Conservation (phyloP, 2,888 invertebrate genomes). For the Synanthedon andrenaeformis region DNA sequence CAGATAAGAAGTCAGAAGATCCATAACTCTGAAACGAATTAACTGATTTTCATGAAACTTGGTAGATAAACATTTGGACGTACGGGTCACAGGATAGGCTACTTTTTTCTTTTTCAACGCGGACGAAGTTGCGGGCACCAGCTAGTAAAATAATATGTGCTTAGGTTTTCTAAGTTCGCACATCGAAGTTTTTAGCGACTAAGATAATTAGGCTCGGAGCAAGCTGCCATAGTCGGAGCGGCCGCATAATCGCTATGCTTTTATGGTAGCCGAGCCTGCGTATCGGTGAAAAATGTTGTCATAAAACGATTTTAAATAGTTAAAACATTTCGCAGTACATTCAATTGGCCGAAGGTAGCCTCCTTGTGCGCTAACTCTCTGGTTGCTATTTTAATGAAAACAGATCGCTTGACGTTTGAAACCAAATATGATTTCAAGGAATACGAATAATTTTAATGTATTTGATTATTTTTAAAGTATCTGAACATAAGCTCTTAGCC, state of each 20-base stretch:
- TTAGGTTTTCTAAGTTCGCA: conserved; percentile 35
- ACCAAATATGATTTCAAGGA: too few relatives aligned
- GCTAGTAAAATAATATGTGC: background rate
- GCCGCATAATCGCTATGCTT: conserved; percentile 51
- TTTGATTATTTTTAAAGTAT: too few relatives aligned
- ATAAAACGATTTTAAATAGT: conserved; percentile 53
- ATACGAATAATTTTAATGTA: too few relatives aligned
- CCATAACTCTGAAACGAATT: too few relatives aligned
- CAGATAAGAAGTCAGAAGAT: too few relatives aligned
- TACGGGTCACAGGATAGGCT: too few relatives aligned
- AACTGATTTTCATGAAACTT: too few relatives aligned
- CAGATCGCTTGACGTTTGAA: background rate
- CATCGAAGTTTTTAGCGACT: conserved; percentile 40
- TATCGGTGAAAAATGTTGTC: conserved; percentile 64
- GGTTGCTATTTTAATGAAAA: background rate
- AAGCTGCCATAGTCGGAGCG: conserved; percentile 51
- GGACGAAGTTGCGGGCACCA: too few relatives aligned
- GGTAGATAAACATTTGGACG: too few relatives aligned
- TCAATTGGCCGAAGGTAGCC: conserved; percentile 18
- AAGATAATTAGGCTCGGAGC: conserved; percentile 53
- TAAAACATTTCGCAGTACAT: conserved; percentile 35
- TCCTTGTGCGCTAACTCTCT: conserved; percentile 14
- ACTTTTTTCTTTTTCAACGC: too few relatives aligned
- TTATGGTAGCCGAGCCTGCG: conserved; percentile 46
- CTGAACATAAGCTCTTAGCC: too few relatives aligned